These are phyloP conservation scores for Cyprinodon brontotheroides DNA, from an alignment of 2,113 vertebrate species.

Conservation along the genomic window DNA sequence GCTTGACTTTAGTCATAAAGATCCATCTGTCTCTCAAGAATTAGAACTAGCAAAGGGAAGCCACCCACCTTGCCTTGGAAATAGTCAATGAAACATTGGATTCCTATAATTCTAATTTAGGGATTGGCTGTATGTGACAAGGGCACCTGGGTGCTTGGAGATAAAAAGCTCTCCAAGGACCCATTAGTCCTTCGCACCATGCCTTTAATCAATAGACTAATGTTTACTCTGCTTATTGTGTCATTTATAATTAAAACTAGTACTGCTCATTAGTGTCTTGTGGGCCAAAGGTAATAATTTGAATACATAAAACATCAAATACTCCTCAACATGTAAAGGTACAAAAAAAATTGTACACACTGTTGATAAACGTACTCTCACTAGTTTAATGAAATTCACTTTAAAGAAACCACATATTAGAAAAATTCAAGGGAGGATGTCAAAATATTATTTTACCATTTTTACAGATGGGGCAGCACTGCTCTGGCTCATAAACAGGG, in stretches of 20 bases:
- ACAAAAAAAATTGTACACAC: slow-evolving; percentile 32
- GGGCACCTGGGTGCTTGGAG: slow-evolving; percentile 63
- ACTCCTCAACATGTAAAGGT: slow-evolving; percentile 59
- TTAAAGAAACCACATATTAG: slow-evolving; percentile 17
- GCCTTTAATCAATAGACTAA: slow-evolving; percentile 77
- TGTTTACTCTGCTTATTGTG: slow-evolving; percentile 77
- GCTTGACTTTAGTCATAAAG: slow-evolving; percentile 54
- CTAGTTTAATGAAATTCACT: slow-evolving; percentile 56
- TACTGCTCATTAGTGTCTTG: slow-evolving; percentile 71
- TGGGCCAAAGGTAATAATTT: slow-evolving; percentile 67
- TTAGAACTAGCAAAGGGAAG: slow-evolving; percentile 53
- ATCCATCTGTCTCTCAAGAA: slow-evolving; percentile 46
- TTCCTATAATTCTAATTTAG: slow-evolving; percentile 79
- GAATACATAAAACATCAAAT: slow-evolving; percentile 75
- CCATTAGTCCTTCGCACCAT: slow-evolving; percentile 74
- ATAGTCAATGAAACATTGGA: slow-evolving; percentile 73
- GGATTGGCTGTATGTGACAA: slow-evolving; percentile 72
- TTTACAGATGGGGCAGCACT: slow-evolving; percentile 99
- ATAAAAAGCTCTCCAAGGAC: slow-evolving; percentile 71
- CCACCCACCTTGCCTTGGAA: slow-evolving; percentile 58
- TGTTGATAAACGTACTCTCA: slow-evolving; percentile 50
- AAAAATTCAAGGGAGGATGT: slow-evolving; percentile 22
- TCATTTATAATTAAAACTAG: slow-evolving; percentile 77
- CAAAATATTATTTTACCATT: slow-evolving; percentile 87
- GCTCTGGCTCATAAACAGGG: slow-evolving; percentile 98